Conservation (phyloP, 2,113 vertebrate species). For the Neofelis nebulosa region DNA sequence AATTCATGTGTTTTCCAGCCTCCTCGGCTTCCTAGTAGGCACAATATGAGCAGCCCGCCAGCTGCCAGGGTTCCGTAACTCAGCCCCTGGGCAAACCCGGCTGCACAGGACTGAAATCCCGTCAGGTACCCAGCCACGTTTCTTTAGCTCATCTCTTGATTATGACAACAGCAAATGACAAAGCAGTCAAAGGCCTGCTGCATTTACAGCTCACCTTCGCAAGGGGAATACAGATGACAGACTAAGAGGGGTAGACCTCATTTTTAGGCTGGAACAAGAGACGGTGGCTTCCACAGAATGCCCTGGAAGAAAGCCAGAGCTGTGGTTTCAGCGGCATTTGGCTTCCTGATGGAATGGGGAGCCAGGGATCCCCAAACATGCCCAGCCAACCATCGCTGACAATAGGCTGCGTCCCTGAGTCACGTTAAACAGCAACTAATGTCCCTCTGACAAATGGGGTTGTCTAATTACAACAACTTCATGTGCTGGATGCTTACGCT, state of each 20-base stretch:
- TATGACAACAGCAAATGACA: background rate
- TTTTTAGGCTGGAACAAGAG: background rate
- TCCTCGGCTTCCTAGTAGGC: background rate
- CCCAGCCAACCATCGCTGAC: background rate
- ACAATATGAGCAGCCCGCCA: background rate
- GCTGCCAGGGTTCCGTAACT: background rate
- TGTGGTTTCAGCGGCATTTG: background rate
- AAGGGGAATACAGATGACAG: background rate
- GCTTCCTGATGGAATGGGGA: background rate
- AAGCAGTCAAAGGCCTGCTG: background rate
- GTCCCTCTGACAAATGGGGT: background rate
- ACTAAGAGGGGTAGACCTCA: background rate
- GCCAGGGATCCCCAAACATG: background rate
- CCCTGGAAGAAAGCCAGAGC: background rate
- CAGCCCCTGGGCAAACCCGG: background rate
- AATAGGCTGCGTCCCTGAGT: background rate
- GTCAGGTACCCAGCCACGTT: background rate
- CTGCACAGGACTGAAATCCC: background rate
- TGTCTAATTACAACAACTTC: background rate
- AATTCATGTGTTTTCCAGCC: slow-evolving; percentile 21
- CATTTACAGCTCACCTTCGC: background rate
- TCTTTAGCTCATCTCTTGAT: background rate
- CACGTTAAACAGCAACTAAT: background rate
- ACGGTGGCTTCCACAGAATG: background rate
- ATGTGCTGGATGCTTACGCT: background rate